These are phyloP conservation scores for Acrobeloides nanus DNA, from an alignment of 2,888 invertebrate species.

Conservation along the genomic window DNA sequence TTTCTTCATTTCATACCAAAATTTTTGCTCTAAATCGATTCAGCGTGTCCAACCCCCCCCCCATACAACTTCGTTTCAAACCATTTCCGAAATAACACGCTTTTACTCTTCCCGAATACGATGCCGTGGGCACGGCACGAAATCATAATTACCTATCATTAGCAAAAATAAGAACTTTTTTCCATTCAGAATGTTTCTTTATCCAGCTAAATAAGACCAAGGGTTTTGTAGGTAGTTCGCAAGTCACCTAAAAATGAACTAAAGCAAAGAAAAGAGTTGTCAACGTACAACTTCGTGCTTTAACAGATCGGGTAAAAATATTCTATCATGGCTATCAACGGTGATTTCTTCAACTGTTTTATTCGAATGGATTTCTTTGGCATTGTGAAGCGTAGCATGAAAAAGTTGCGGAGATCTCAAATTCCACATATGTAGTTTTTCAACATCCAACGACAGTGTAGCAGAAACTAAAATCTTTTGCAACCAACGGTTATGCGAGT, in stretches of 20 bases:
- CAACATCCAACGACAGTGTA: slow-evolving; percentile 72
- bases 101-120: too few species aligned
- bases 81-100: too few species aligned
- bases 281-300: slow-evolving; percentile 21
- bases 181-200: slow-evolving; percentile 23
- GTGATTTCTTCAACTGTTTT: too few species aligned
- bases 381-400: slow-evolving; percentile 32
- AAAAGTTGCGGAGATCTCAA: slow-evolving; percentile 87
- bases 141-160: slow-evolving; percentile 18
- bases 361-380: slow-evolving; percentile 7
- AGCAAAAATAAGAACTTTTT: slow-evolving; percentile 24
- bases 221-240: slow-evolving; percentile 22
- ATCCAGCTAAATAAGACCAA: slow-evolving; percentile 22
- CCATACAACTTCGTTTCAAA: too few species aligned
- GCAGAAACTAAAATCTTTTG: slow-evolving; percentile 96
- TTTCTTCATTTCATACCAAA: too few species aligned
- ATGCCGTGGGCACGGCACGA: background rate
- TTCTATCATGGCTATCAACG: slow-evolving; percentile 4
- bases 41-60: too few species aligned
- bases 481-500: slow-evolving; percentile 31
- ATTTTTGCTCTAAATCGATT: too few species aligned
- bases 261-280: background rate
- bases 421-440: slow-evolving; percentile 78
- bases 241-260: slow-evolving; percentile 17
- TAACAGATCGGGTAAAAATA: slow-evolving; percentile 16